These are phyloP conservation scores for Ictalurus furcatus DNA, from an alignment of 2,113 vertebrate species.

Conservation along the genomic window DNA sequence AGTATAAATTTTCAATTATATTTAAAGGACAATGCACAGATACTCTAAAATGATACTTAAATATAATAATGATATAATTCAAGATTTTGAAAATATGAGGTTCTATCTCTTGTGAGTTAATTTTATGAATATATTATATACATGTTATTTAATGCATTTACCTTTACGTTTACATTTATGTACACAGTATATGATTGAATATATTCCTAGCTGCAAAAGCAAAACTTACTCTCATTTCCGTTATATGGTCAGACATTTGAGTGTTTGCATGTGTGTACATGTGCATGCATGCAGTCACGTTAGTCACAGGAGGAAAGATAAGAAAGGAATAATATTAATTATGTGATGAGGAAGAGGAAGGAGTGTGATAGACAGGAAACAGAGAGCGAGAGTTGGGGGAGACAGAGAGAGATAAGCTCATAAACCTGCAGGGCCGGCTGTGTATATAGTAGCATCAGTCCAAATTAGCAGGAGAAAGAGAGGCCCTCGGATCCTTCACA, in stretches of 20 bases:
- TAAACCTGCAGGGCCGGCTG: slow-evolving; percentile 51
- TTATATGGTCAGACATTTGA: neutral
- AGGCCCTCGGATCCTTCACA: slow-evolving; percentile 48
- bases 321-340: neutral
- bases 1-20: neutral
- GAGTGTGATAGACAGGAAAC: slow-evolving; percentile 43
- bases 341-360: slow-evolving; percentile 23
- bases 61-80: neutral
- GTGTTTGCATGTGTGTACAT: neutral
- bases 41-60: neutral
- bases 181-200: neutral
- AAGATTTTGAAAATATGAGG: neutral
- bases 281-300: neutral
- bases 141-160: neutral
- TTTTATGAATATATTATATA: neutral
- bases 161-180: too few species aligned
- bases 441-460: slow-evolving; percentile 50
- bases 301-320: slow-evolving; percentile 38
- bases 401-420: slow-evolving; percentile 57
- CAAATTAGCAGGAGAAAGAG: slow-evolving; percentile 46
- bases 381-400: neutral
- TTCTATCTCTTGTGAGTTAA: neutral
- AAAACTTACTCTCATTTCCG: neutral
- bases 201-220: slow-evolving; percentile 18
- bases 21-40: neutral